Conservation (phyloP, 2,888 invertebrate species). For the Cecidostiba fungosa region DNA sequence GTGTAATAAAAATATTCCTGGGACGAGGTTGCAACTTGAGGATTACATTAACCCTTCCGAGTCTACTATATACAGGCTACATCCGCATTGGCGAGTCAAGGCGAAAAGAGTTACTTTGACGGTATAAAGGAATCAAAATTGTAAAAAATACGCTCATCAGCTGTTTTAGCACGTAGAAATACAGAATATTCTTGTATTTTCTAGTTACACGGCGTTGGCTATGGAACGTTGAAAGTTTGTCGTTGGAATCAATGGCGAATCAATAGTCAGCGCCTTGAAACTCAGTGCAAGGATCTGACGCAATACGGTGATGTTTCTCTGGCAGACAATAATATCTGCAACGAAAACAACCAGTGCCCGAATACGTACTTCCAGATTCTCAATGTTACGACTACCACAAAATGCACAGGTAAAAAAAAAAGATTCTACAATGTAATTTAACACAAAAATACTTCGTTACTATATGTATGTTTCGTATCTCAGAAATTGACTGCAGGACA, state of each 20-base stretch:
- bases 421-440: background rate
- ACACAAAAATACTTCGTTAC: background rate
- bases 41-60: conserved; percentile 83
- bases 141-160: background rate
- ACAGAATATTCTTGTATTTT: background rate
- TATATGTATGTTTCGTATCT: conserved; percentile 68
- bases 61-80: conserved; percentile 82
- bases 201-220: conserved; percentile 70
- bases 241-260: conserved; percentile 68
- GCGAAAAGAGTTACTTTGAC: conserved; percentile 68
- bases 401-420: conserved; percentile 83
- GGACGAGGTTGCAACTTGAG: conserved; percentile 81
- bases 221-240: conserved; percentile 72
- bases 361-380: conserved; percentile 69
- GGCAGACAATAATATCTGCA: conserved; percentile 36
- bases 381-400: conserved; percentile 78
- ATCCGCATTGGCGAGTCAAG: conserved; percentile 70
- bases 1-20: conserved; percentile 60
- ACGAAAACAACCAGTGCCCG: conserved; percentile 64
- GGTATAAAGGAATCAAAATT: conserved; percentile 62
- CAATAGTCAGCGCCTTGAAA: conserved; percentile 48
- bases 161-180: background rate
- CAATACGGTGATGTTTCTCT: conserved; percentile 69
- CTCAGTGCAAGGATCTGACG: conserved; percentile 68
- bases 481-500: conserved; percentile 86